Base-by-base conservation (phyloP, 2,113 vertebrate genomes). In the Todiramphus saurophagus region DNA sequence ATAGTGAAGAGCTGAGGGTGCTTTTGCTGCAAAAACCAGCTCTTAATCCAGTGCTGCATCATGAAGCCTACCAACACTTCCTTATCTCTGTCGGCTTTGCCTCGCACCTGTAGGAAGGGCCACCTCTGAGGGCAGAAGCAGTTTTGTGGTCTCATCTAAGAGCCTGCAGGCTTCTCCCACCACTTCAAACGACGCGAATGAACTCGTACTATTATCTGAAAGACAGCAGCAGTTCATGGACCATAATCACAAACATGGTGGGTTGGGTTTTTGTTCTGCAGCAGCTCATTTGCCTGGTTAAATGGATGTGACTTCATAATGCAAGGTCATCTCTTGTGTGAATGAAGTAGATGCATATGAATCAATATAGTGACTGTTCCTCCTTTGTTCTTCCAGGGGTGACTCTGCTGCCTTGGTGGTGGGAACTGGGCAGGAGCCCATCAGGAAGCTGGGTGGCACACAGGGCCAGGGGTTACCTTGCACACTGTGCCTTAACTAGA, bases 21-120 rank as follows among this genome's bases (percentile, higher is more conserved):
- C 27, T 59, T 94, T 27, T 13, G 8, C 39, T 27, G 11, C 39
- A 5, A 69, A 31, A 64, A 35, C 0, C 4, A 51, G 39, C 17
- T 76, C 8, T 55, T 39, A 16, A 10, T 51, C 15, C 64, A 17
- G 17, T 0, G 50, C 28, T 25, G 72, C 72, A 63, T 51, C 56
- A 53, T 2, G 0, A 35, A 27, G 13, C 1, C 3, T 17, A 15
- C 41, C 7, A 13, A 13, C 0, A 0, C 13, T 41, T 3, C 1
- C 31, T 72, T 6, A 4, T 13, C 25, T 13, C 60, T 1, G 1
- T 1, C 15, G 23, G 0, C 1, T 66, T 41, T 60, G 41, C 11
- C 44, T 19, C 0, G 0, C 4, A 0, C 11, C 3, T n/a, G 16
- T 2, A 3, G 17, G 21, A 44, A 76, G 21, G 37, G n/a, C 62